Evolutionary conservation across 2,113 vertebrate species (phyloP).

Genomic region (Ameiurus melas): DNA sequence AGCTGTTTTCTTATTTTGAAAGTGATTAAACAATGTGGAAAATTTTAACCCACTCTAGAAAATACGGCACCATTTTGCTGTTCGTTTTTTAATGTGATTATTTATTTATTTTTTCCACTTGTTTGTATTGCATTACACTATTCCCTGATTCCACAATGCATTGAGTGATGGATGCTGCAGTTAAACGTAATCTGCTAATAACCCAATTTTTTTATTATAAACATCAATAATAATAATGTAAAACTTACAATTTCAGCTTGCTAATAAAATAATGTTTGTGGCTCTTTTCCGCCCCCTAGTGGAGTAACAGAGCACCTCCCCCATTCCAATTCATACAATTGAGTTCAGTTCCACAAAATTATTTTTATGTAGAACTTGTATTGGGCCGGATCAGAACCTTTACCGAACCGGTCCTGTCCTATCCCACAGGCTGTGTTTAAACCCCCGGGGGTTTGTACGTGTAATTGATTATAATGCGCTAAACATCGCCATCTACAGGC

Average conservation of each 20-base stretch:
- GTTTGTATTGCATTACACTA: not conserved
- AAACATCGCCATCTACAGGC: not conserved
- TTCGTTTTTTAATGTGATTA: not conserved
- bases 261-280: not conserved
- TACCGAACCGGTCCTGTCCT: not conserved
- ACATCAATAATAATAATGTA: too few relatives aligned
- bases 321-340: not conserved
- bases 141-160: too few relatives aligned
- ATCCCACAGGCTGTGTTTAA: not conserved
- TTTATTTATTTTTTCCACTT: not conserved
- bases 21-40: too few relatives aligned
- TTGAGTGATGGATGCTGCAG: not conserved
- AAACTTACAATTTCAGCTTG: not conserved
- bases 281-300: not conserved
- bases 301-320: not conserved
- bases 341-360: not conserved
- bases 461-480: not conserved
- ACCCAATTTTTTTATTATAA: too few relatives aligned
- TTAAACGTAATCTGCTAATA: not conserved
- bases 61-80: not conserved
- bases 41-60: too few relatives aligned
- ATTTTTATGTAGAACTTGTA: not conserved
- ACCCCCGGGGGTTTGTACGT: not conserved
- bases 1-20: not conserved
- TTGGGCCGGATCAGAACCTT: not conserved